A percentile compares a stretch with the other conserved stretches of the same genome.
Conservation (phyloP, 2,797 vertebrate genomes). For the Furcifer pardalis region DNA sequence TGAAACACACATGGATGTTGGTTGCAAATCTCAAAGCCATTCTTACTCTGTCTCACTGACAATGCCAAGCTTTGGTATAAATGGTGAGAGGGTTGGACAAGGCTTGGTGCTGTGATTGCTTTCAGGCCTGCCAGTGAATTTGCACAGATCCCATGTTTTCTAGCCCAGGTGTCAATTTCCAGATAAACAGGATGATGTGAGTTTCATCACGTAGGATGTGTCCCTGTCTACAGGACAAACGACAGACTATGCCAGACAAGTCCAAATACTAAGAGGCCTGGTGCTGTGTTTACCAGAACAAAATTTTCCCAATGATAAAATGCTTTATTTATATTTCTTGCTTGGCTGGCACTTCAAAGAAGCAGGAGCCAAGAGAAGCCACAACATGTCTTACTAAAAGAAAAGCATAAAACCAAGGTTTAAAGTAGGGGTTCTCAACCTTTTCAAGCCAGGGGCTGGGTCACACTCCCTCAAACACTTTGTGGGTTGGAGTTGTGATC, state of each 20-base stretch:
- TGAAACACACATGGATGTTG: background rate
- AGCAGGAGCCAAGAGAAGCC: background rate
- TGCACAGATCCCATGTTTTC: background rate
- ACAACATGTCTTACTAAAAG: background rate
- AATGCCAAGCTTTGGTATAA: background rate
- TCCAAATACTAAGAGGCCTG: background rate
- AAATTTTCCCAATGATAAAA: background rate
- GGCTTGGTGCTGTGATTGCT: background rate
- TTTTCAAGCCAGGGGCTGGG: no score
- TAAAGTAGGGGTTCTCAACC: no score
- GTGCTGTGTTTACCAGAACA: background rate
- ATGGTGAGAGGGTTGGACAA: background rate
- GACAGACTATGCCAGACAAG: background rate
- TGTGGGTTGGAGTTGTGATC: no score
- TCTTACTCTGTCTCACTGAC: background rate
- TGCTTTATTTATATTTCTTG: background rate
- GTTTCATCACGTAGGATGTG: background rate
- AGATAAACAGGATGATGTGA: background rate
- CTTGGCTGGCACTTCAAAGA: background rate
- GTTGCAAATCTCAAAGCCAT: background rate
- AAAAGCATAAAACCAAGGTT: background rate
- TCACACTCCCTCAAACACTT: no score
- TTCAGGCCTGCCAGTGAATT: background rate
- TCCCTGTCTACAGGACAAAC: background rate
- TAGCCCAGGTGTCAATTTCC: background rate